Conservation (phyloP, 2,113 vertebrate species). For the Datnioides undecimradiatus region DNA sequence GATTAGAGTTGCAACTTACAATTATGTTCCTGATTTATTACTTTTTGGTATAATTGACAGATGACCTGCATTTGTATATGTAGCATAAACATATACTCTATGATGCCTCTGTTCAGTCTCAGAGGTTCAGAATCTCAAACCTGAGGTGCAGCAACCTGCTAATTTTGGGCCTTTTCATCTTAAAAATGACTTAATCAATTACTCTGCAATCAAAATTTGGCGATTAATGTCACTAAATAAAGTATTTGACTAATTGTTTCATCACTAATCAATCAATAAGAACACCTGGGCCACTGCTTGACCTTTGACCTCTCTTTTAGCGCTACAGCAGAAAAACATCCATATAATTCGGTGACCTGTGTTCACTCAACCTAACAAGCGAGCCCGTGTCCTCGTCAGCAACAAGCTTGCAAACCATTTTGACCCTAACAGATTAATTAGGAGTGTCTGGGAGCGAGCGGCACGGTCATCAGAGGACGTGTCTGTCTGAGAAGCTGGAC, state of each 20-base stretch:
- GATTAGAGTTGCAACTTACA: too few species aligned
- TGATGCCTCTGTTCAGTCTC: too few species aligned
- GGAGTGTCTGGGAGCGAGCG: background rate
- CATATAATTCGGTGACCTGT: background rate
- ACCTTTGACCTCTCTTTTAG: background rate
- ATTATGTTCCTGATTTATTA: too few species aligned
- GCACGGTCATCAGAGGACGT: conserved; percentile 42
- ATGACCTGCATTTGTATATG: too few species aligned
- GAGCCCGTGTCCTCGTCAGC: background rate
- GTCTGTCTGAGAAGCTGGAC: conserved; percentile 37
- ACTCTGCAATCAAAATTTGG: background rate
- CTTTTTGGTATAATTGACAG: too few species aligned
- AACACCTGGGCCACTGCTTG: background rate
- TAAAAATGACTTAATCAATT: background rate
- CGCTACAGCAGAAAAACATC: background rate
- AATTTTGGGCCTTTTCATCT: too few species aligned
- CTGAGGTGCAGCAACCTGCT: too few species aligned
- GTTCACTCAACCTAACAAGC: background rate
- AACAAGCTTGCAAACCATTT: background rate
- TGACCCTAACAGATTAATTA: conserved; percentile 22
- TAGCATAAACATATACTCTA: too few species aligned
- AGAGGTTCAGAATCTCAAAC: too few species aligned
- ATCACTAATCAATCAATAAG: background rate
- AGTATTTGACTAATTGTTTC: background rate
- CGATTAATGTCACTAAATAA: background rate